Conservation (phyloP, 1,140 invertebrate genomes). For the Penaeus japonicus region DNA sequence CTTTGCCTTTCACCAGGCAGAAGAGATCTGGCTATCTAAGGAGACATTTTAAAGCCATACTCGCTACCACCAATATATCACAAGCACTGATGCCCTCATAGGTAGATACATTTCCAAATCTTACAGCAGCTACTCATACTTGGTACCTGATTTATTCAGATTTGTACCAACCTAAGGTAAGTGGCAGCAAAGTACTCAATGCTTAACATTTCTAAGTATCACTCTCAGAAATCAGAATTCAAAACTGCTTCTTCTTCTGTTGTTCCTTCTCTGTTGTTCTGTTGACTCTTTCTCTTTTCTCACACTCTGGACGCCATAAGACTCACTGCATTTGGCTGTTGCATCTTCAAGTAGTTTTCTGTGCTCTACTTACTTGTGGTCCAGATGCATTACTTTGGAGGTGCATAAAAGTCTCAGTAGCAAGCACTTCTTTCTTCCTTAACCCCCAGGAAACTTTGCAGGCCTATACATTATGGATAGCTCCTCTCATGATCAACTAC, state of each 20-base stretch:
- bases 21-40: conserved; percentile 33
- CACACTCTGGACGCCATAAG: conserved; percentile 53
- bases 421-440: conserved; percentile 25
- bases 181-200: conserved; percentile 26
- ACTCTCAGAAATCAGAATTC: conserved; percentile 6
- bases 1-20: conserved; percentile 40
- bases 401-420: conserved; percentile 43
- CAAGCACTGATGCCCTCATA: conserved; percentile 48
- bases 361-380: conserved; percentile 33
- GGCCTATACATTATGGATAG: conserved; percentile 43
- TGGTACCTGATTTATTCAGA: conserved; percentile 11
- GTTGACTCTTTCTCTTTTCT: conserved; percentile 30
- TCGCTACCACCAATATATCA: conserved; percentile 53
- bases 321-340: conserved; percentile 46
- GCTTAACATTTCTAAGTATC: conserved; percentile 21
- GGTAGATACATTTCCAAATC: conserved; percentile 31
- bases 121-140: conserved; percentile 38
- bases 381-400: conserved; percentile 40
- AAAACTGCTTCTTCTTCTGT: conserved; percentile 33
- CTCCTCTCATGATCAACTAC: conserved; percentile 44
- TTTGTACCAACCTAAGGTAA: neutral
- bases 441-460: conserved; percentile 52
- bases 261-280: conserved; percentile 15
- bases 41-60: conserved; percentile 49
- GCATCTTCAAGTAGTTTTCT: conserved; percentile 46